Percentiles rank a stretch among this genome's conserved stretches.
phyloP scores from a whole-genome alignment of 2,888 invertebrate species.

The Dasysyrphus albostriatus region DNA sequence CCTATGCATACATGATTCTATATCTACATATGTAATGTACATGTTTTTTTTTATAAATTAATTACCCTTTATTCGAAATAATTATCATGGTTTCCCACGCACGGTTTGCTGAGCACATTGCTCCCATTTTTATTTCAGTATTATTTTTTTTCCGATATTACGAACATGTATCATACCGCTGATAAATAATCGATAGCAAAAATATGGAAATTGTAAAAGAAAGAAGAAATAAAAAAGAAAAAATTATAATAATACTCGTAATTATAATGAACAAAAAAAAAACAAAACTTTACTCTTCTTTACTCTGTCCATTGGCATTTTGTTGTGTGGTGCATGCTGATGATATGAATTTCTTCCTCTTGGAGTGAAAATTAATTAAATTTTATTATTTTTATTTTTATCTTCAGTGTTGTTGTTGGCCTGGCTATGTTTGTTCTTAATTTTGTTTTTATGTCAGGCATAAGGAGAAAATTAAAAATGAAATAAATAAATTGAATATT shows the following conservation, averaged over 20 bases:
- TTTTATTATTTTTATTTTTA: conserved; percentile 34
- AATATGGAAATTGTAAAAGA: conserved; percentile 32
- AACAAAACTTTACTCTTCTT: conserved; percentile 21
- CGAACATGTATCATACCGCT: conserved; percentile 54
- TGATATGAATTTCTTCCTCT: conserved; percentile 49
- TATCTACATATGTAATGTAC: background rate
- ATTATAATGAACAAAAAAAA: background rate
- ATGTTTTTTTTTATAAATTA: conserved; percentile 56
- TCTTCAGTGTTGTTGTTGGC: conserved; percentile 25
- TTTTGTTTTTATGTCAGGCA: conserved; percentile 40
- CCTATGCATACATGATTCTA: background rate
- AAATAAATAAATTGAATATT: conserved; percentile 55
- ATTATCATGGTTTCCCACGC: conserved; percentile 72
- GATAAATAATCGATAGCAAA: conserved; percentile 66
- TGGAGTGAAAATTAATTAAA: conserved; percentile 66
- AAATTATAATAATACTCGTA: conserved; percentile 21
- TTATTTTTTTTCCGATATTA: background rate
- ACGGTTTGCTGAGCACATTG: conserved; percentile 68
- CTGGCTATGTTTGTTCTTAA: conserved; percentile 45
- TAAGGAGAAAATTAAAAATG: conserved; percentile 45
- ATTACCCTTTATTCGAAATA: conserved; percentile 70
- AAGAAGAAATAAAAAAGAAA: conserved; percentile 1
- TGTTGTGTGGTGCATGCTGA: conserved; percentile 38
- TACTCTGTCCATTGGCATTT: conserved; percentile 38
- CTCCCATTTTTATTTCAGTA: conserved; percentile 29